Percentiles rank a stretch among this genome's conserved stretches.
Conservation (phyloP, 1,140 invertebrate species). For the Cylas formicarius region DNA sequence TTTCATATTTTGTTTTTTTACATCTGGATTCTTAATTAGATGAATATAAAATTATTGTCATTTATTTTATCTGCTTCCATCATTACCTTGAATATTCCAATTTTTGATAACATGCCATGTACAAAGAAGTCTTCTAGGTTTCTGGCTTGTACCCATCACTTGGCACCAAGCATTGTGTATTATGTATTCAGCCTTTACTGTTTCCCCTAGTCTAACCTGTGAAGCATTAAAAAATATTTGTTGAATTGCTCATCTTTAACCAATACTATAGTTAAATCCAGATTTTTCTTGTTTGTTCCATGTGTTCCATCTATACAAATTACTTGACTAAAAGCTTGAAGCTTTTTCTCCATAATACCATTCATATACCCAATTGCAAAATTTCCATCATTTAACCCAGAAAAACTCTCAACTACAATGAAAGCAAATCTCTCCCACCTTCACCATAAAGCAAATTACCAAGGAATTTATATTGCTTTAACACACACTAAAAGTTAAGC, state of each 20-base stretch:
- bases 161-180: conserved; percentile 19
- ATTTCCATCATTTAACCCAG: conserved; percentile 7
- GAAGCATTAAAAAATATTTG: conserved; percentile 15
- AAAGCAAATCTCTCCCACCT: background rate
- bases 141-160: conserved; percentile 13
- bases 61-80: background rate
- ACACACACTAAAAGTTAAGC: too few species aligned
- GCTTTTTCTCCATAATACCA: conserved; percentile 17
- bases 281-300: conserved; percentile 16
- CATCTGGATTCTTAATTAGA: conserved; percentile 3
- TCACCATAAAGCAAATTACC: background rate
- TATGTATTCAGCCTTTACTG: conserved; percentile 21
- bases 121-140: conserved; percentile 19
- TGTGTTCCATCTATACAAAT: conserved; percentile 26
- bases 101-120: conserved; percentile 22
- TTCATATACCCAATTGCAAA: conserved; percentile 18
- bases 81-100: conserved; percentile 19
- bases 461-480: background rate
- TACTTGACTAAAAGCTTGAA: conserved; percentile 9
- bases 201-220: conserved; percentile 17
- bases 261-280: conserved; percentile 20
- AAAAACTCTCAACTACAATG: conserved; percentile 3
- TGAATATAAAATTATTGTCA: background rate
- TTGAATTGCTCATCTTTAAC: conserved; percentile 22
- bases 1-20: conserved; percentile 17